These are phyloP conservation scores for Arctia plantaginis DNA, from an alignment of 2,888 invertebrate species.

Conservation along the genomic window DNA sequence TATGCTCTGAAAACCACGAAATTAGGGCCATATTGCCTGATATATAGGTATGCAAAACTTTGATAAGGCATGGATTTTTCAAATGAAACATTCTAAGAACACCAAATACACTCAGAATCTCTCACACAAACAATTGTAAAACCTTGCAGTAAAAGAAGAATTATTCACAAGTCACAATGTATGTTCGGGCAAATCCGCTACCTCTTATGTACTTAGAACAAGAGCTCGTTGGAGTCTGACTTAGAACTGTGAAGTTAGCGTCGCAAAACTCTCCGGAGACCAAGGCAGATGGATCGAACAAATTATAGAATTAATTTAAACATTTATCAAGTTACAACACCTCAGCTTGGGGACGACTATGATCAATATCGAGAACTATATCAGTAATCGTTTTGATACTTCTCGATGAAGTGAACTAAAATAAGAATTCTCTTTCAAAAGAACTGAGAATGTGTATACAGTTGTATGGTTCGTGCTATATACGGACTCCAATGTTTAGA, in stretches of 20 bases:
- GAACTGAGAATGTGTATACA: neutral
- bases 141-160: neutral
- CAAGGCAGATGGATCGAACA: constrained; percentile 70
- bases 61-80: too few relatives aligned
- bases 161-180: neutral
- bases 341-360: constrained; percentile 26
- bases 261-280: constrained; percentile 62
- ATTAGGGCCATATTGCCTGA: too few relatives aligned
- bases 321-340: constrained; percentile 53
- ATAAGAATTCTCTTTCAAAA: neutral
- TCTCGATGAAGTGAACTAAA: neutral
- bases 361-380: constrained; percentile 17
- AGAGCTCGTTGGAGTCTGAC: constrained; percentile 46
- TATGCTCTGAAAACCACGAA: too few relatives aligned
- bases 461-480: neutral
- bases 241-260: constrained; percentile 69
- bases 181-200: neutral
- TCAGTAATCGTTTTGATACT: neutral
- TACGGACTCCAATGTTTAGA: too few relatives aligned
- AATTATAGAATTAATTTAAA: constrained; percentile 71
- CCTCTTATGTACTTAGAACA: constrained; percentile 26
- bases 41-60: too few relatives aligned
- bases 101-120: neutral
- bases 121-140: neutral
- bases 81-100: neutral